Percentiles rank a stretch among this genome's conserved stretches.
Conservation (phyloP, 35 echinoderm and acorn worm species). For the Heliocidaris erythrogramma region DNA sequence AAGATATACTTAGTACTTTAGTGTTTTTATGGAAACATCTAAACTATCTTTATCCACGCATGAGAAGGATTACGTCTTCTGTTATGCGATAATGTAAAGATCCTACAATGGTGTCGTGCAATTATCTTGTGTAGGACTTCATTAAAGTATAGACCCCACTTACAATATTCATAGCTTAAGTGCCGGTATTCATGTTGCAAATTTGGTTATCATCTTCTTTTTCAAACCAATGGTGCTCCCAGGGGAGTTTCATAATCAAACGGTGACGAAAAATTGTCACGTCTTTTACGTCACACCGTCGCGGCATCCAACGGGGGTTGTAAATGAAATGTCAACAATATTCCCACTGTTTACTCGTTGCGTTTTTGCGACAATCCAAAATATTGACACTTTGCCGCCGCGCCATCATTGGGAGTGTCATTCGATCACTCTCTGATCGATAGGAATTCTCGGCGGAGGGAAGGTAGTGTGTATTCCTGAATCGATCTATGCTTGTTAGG, state of each 20-base stretch:
- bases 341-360: background rate
- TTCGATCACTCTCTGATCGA: background rate
- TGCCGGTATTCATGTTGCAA: no score
- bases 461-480: conserved; percentile 2
- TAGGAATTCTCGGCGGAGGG: background rate
- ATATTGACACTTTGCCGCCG: conserved; percentile 8
- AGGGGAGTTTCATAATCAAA: background rate
- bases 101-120: no score
- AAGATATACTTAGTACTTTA: no score
- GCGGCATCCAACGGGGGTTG: background rate
- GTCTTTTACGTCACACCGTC: background rate
- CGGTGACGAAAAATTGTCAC: background rate
- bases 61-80: no score
- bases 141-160: no score
- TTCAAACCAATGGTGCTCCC: background rate
- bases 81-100: no score
- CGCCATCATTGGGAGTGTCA: background rate
- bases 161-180: no score
- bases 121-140: no score
- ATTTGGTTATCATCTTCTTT: no score
- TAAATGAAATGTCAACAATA: conserved; percentile 19
- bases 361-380: background rate
- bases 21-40: no score
- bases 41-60: no score
- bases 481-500: conserved; percentile 1